phyloP scores from a whole-genome alignment of 2,797 vertebrate genomes.

The Chrosomus eos region DNA sequence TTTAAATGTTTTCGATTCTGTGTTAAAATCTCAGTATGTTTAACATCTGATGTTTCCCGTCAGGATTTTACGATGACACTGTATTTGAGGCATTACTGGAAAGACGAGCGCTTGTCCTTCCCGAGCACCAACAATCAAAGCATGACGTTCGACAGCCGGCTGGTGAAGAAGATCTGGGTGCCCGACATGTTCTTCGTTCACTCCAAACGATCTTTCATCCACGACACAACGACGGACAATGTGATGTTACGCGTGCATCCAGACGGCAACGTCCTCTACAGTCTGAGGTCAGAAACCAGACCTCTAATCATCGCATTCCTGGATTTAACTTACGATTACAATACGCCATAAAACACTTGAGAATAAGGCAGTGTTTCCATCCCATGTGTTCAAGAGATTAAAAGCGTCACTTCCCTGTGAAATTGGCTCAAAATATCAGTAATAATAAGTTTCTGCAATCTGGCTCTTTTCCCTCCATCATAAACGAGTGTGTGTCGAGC shows the following conservation, averaged over 20 bases:
- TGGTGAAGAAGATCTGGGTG: constrained; percentile 99
- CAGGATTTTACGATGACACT: constrained; percentile 99
- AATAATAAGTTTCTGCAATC: too few relatives aligned
- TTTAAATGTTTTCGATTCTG: background rate
- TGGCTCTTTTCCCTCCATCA: too few relatives aligned
- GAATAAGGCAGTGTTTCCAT: background rate
- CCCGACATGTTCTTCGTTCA: constrained; percentile 99
- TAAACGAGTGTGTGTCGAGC: too few relatives aligned
- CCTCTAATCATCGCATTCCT: background rate
- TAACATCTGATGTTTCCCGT: background rate
- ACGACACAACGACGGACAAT: constrained; percentile 96
- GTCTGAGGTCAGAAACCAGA: constrained; percentile 82
- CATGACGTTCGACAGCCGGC: constrained; percentile 96
- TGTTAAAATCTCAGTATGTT: background rate
- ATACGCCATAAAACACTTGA: background rate
- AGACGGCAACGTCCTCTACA: constrained; percentile 96
- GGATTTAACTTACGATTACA: background rate
- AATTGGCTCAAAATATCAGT: background rate
- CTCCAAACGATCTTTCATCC: constrained; percentile 97
- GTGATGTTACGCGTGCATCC: constrained; percentile 97
- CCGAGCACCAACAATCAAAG: constrained; percentile 96
- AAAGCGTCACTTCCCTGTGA: background rate
- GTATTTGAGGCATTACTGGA: constrained; percentile 97
- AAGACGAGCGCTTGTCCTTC: constrained; percentile 93
- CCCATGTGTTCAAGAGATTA: background rate